phyloP scores from a whole-genome alignment of 2,888 invertebrate genomes.

The Melipona beecheii region DNA sequence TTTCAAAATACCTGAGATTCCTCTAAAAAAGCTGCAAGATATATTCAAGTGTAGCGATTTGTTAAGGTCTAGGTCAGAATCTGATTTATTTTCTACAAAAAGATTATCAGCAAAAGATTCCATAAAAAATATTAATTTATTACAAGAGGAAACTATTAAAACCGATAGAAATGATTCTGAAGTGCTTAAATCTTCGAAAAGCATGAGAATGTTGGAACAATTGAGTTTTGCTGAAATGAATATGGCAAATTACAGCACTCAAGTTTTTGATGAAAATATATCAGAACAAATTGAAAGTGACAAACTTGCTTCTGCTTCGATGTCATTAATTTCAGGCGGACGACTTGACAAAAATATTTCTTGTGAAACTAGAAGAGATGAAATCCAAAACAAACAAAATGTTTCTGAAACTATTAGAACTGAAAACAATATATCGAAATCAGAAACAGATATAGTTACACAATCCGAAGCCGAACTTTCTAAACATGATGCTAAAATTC shows the following conservation, averaged over 20 bases:
- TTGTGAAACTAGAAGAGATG: constrained; percentile 16
- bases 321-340: constrained; percentile 43
- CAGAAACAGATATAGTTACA: constrained; percentile 44
- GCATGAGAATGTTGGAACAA: constrained; percentile 37
- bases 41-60: constrained; percentile 80
- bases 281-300: constrained; percentile 48
- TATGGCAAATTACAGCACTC: constrained; percentile 58
- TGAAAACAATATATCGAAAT: constrained; percentile 59
- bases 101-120: constrained; percentile 46
- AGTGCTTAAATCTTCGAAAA: constrained; percentile 22
- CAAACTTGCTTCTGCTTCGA: constrained; percentile 46
- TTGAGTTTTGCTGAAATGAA: constrained; percentile 47
- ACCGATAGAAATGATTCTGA: constrained; percentile 45
- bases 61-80: constrained; percentile 80
- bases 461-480: constrained; percentile 43
- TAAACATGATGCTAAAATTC: constrained; percentile 30
- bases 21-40: constrained; percentile 81
- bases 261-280: constrained; percentile 66
- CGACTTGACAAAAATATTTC: constrained; percentile 47
- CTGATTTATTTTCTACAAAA: constrained; percentile 74
- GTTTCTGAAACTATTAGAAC: constrained; percentile 67
- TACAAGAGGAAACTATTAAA: constrained; percentile 27
- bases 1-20: constrained; percentile 82
- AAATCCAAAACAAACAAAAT: constrained; percentile 20
- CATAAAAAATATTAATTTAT: constrained; percentile 27